A percentile compares a stretch with the other conserved stretches of the same genome.
phyloP scores from a whole-genome alignment of 2,888 invertebrate species.

The Coleophora deauratella region DNA sequence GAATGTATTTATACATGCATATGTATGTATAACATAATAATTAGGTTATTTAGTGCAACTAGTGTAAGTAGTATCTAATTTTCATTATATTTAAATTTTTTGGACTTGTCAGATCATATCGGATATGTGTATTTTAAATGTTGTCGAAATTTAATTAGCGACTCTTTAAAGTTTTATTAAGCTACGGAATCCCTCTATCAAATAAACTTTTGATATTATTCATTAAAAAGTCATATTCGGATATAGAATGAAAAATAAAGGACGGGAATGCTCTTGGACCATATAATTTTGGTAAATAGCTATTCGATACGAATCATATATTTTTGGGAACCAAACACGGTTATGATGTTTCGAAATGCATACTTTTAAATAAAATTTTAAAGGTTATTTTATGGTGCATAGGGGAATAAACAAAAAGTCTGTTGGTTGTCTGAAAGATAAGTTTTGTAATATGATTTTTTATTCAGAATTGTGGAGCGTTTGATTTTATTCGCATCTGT shows the following conservation, averaged over 20 bases:
- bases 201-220: constrained; percentile 10
- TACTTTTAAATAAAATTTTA: constrained; percentile 19
- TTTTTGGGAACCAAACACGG: constrained; percentile 55
- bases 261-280: constrained; percentile 55
- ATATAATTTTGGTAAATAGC: constrained; percentile 68
- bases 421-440: not conserved
- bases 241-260: constrained; percentile 64
- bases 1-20: too few species aligned
- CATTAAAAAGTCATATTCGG: constrained; percentile 58
- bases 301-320: constrained; percentile 66
- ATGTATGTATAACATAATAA: not conserved
- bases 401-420: too few species aligned
- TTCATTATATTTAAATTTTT: too few species aligned
- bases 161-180: too few species aligned
- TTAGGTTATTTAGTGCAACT: not conserved
- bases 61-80: not conserved
- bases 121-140: too few species aligned
- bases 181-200: constrained; percentile 26
- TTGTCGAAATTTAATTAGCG: too few species aligned
- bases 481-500: too few species aligned
- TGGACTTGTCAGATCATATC: too few species aligned
- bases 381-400: not conserved
- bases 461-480: too few species aligned
- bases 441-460: too few species aligned
- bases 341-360: constrained; percentile 31